Conservation (phyloP, 2,113 vertebrate genomes). For the Bolborhynchus lineola region DNA sequence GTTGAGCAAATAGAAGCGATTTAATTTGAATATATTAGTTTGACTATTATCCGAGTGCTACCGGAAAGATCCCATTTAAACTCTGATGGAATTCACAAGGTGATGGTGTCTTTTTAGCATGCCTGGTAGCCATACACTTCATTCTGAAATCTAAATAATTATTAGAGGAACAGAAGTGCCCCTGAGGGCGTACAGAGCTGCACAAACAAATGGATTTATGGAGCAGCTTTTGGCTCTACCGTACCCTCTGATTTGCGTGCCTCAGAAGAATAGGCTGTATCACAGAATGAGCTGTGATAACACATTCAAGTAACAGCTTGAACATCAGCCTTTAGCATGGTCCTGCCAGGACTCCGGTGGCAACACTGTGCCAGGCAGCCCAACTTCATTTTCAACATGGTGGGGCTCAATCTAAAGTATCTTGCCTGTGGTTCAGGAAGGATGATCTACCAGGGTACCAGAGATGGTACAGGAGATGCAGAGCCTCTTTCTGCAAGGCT, state of each 20-base stretch:
- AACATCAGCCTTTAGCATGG: not conserved
- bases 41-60: not conserved
- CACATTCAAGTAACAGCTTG: not conserved
- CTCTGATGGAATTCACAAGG: not conserved
- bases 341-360: not conserved
- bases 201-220: conserved; percentile 39
- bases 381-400: not conserved
- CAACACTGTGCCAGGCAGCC: accelerated
- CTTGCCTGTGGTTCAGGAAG: not conserved
- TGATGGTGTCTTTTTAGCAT: not conserved
- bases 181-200: not conserved
- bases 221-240: not conserved
- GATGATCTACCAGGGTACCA: not conserved
- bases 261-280: not conserved
- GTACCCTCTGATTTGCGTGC: not conserved
- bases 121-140: not conserved
- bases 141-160: conserved; percentile 57
- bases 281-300: not conserved
- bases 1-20: not conserved
- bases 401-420: not conserved
- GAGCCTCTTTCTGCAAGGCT: not conserved
- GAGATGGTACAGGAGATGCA: not conserved
- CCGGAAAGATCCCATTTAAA: not conserved
- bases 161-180: not conserved
- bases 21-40: not conserved